phyloP scores from a whole-genome alignment of 37 sponge, comb jelly and placozoan genomes.

The Diacarnus erythraeanus region DNA sequence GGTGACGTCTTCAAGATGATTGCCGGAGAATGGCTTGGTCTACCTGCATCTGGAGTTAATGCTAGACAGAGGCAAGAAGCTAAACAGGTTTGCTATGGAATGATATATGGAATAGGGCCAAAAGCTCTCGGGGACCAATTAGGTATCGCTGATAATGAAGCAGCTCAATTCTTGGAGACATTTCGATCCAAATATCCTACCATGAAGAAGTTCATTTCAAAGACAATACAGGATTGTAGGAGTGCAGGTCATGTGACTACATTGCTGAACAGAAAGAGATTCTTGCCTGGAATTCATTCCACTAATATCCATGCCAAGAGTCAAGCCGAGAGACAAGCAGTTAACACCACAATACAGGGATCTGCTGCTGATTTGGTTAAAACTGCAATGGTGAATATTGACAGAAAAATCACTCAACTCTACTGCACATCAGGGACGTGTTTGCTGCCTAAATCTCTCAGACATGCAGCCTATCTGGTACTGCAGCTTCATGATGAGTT shows the following conservation, averaged over 20 bases:
- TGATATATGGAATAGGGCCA: conserved; percentile 95
- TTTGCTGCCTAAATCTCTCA: background rate
- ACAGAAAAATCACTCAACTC: background rate
- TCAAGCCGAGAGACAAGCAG: conserved; percentile 92
- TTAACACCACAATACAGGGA: conserved; percentile 94
- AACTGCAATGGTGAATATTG: conserved; percentile 90
- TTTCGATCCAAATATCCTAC: conserved; percentile 84
- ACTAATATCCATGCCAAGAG: conserved; percentile 41
- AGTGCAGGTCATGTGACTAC: conserved; percentile 79
- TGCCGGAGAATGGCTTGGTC: conserved; percentile 80
- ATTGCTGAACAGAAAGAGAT: conserved; percentile 75
- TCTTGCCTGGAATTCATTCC: conserved; percentile 75
- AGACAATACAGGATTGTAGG: conserved; percentile 65
- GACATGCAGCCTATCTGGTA: conserved; percentile 52
- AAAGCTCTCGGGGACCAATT: conserved; percentile 84
- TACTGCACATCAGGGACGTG: background rate
- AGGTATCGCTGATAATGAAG: conserved; percentile 75
- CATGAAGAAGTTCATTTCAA: conserved; percentile 66
- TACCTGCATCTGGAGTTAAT: conserved; percentile 49
- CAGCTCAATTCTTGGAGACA: conserved; percentile 82
- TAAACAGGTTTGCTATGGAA: conserved; percentile 97
- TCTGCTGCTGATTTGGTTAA: conserved; percentile 98
- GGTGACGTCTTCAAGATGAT: conserved; percentile 95
- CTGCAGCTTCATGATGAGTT: conserved; percentile 96
- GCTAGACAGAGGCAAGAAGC: conserved; percentile 81